Evolutionary conservation across 2,888 invertebrate species (phyloP), one percentile per base, ranked within the genome.

Genomic region (Embidobia sp.): DNA sequence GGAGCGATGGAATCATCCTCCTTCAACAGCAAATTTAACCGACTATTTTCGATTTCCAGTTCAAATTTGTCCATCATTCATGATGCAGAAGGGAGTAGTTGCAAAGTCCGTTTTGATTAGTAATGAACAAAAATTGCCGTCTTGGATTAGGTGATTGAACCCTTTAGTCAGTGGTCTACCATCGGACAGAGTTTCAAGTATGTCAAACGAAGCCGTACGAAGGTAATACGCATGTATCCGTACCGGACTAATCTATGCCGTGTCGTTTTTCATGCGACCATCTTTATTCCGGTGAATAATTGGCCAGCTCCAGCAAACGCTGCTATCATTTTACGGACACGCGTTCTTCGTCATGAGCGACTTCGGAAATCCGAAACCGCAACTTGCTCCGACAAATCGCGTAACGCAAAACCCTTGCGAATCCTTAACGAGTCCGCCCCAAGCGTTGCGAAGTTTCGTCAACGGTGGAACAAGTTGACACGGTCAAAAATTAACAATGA

Each of bases 161-260:
- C 66, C 67, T 44, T 75, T 31, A 27, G 63, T 79, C 79, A 79
- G 75, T 80, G 66, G 79, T 82, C 81, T 84, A 78, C 84, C 85
- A 86, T 87, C 78, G 83, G 86, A 85, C 87, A 85, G 79, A 80
- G 82, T 83, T 83, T 84, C 82, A 81, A 82, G 80, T 84, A 81
- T 83, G 85, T 82, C 85, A 83, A 82, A 78, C 57, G 86, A 87
- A 87, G 84, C 85, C 87, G 53, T 81, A 79, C 29, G 69, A 79
- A 55, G 78, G 78, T 78, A 83, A 83, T 69, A 59, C 57, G 59
- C 49, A 42, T 37, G 67, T 83, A 81, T 81, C 79, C 78, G 78
- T 72, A 78, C 66, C 78, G 77, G 79, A 16, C 79, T 79, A 82
- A 79, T 77, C 76, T 51, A 74, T 48, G 64, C 46, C 75, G 59